Evolutionary conservation across 2,797 vertebrate genomes (phyloP).

Genomic region (Bufotes viridis): DNA sequence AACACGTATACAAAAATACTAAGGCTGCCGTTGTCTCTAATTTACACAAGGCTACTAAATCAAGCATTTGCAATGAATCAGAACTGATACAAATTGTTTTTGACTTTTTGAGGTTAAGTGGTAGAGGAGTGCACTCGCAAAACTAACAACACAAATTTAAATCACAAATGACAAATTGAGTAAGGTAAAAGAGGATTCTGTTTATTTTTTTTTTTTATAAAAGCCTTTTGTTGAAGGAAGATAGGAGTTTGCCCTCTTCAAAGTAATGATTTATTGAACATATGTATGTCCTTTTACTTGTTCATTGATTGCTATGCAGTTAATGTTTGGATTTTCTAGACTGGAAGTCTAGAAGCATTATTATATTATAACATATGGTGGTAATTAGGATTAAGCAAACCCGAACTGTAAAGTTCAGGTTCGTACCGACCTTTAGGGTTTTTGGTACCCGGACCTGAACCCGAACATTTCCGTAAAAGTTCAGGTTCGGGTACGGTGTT

Average conservation of each 20-base stretch:
- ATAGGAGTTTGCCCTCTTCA: conserved; percentile 2
- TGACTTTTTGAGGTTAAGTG: conserved; percentile 55
- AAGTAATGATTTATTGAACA: conserved; percentile 3
- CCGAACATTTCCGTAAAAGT: no score
- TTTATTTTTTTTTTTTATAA: background rate
- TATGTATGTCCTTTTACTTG: background rate
- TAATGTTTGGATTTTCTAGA: background rate
- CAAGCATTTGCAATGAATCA: conserved; percentile 47
- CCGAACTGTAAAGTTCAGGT: no score
- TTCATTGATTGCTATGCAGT: background rate
- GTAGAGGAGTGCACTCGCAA: conserved; percentile 43
- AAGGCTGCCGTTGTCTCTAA: conserved; percentile 38
- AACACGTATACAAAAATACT: conserved; percentile 11
- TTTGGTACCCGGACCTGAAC: no score
- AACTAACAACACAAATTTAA: conserved; percentile 45
- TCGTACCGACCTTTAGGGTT: no score
- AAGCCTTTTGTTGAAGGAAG: conserved; percentile 11
- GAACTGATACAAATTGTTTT: conserved; percentile 53
- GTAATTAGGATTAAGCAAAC: no score
- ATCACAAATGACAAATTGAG: conserved; percentile 50
- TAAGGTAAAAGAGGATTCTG: conserved; percentile 31
- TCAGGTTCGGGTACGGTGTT: no score
- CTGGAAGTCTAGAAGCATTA: background rate
- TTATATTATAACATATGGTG: background rate
- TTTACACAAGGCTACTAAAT: conserved; percentile 45